Evolutionary conservation across 23 tunicate genomes (phyloP).

Genomic region (Halocynthia roretzi): DNA sequence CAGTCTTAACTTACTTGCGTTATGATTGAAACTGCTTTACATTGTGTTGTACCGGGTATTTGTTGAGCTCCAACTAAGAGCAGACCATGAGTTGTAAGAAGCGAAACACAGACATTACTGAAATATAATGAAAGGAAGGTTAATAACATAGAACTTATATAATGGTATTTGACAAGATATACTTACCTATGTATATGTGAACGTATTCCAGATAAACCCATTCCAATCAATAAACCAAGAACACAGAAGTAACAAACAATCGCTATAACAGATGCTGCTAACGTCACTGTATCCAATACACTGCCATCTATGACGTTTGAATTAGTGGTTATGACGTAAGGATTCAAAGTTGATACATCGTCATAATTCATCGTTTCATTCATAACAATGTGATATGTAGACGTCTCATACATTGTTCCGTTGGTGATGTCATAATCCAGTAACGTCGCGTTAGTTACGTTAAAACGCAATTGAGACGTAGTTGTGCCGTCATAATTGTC

Average conservation of each 20-base stretch:
- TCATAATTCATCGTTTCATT: neutral
- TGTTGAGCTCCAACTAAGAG: neutral
- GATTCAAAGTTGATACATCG: neutral
- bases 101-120: conserved; percentile 4
- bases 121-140: neutral
- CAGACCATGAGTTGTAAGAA: neutral
- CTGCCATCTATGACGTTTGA: neutral
- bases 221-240: neutral
- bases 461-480: neutral
- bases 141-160: too few relatives aligned
- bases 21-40: neutral
- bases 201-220: neutral
- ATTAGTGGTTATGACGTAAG: neutral
- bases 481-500: neutral
- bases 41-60: neutral
- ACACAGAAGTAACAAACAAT: conserved; percentile 3
- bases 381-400: too few relatives aligned
- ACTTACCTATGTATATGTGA: conserved; percentile 9
- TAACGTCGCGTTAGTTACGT: conserved; percentile 3
- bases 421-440: neutral
- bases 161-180: neutral
- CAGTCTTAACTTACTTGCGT: neutral
- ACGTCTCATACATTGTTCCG: too few relatives aligned
- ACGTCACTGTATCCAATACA: conserved; percentile 1
- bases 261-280: neutral